Evolutionary conservation across 2,888 invertebrate species (phyloP).

Genomic region (Drosophila birchii): DNA sequence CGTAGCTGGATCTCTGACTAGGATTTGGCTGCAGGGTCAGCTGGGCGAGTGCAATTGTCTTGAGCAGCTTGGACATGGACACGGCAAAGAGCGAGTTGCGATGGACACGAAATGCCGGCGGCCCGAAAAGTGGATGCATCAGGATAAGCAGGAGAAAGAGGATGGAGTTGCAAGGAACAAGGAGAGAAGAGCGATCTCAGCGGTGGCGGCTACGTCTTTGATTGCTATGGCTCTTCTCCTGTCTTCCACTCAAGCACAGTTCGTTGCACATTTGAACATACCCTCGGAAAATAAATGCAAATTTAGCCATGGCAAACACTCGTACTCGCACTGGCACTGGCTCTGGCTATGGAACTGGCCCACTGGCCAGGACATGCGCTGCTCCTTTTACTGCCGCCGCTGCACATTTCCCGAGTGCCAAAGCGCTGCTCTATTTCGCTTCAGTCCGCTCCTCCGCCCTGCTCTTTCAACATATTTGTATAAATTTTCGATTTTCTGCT

Average conservation of each 20-base stretch:
- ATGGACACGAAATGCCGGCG: slow-evolving; percentile 44
- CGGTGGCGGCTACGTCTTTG: slow-evolving; percentile 70
- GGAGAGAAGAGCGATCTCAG: slow-evolving; percentile 42
- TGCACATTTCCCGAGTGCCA: slow-evolving; percentile 70
- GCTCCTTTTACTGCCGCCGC: slow-evolving; percentile 67
- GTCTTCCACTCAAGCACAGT: slow-evolving; percentile 76
- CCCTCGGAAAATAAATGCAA: slow-evolving; percentile 79
- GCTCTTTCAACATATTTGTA: slow-evolving; percentile 75
- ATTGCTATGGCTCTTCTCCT: slow-evolving; percentile 53
- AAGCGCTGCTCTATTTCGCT: slow-evolving; percentile 13
- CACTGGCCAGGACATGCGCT: slow-evolving; percentile 58
- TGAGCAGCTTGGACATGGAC: slow-evolving; percentile 59
- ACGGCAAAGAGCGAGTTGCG: slow-evolving; percentile 32
- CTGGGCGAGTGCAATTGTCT: slow-evolving; percentile 64
- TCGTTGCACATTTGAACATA: slow-evolving; percentile 81
- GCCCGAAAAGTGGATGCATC: slow-evolving; percentile 14
- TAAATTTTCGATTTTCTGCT: slow-evolving; percentile 79
- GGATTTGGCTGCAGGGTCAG: slow-evolving; percentile 72
- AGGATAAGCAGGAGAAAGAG: slow-evolving; percentile 15
- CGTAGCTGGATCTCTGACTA: slow-evolving; percentile 26
- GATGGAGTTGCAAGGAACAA: slow-evolving; percentile 20
- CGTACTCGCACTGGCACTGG: slow-evolving; percentile 18
- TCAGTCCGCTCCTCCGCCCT: slow-evolving; percentile 7
- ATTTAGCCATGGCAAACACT: slow-evolving; percentile 68
- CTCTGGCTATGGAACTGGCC: slow-evolving; percentile 18